Conservation (phyloP, 2,797 vertebrate genomes). For the Toxotes lorentzi region DNA sequence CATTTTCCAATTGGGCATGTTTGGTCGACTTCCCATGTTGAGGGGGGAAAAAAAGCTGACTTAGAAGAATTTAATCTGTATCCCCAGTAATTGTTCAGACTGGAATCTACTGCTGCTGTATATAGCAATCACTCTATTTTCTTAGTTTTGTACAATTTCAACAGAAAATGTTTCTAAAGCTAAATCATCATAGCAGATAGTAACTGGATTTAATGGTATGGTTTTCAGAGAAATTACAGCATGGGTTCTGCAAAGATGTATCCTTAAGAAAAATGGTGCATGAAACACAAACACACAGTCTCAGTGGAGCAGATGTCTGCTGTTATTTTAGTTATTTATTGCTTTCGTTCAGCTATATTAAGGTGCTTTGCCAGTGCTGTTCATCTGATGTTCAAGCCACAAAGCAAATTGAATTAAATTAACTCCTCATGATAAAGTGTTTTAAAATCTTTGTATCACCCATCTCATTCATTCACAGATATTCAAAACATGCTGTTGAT, state of each 20-base stretch:
- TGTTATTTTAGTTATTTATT: not conserved
- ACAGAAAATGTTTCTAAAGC: not conserved
- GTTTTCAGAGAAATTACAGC: slow-evolving; percentile 2
- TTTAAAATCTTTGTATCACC: not conserved
- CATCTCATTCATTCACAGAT: not conserved
- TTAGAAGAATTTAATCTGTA: slow-evolving; percentile 28
- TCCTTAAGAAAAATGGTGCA: not conserved
- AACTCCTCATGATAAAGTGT: not conserved
- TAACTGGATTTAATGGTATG: not conserved
- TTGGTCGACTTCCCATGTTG: slow-evolving; percentile 22
- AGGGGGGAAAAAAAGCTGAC: not conserved
- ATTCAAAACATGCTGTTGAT: not conserved
- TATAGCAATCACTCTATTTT: not conserved
- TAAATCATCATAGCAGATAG: not conserved
- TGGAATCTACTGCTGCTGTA: not conserved
- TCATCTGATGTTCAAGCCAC: not conserved
- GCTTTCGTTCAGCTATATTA: not conserved
- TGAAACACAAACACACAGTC: not conserved
- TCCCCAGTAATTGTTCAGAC: slow-evolving; percentile 14
- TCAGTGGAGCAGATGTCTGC: slow-evolving; percentile 10
- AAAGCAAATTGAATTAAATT: not conserved
- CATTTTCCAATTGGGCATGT: slow-evolving; percentile 42
- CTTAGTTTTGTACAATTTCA: slow-evolving; percentile 10
- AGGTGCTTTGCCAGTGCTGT: slow-evolving; percentile 3
- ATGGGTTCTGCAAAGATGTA: not conserved